phyloP scores from a whole-genome alignment of 2,888 invertebrate species.

The Sinelater perroti region DNA sequence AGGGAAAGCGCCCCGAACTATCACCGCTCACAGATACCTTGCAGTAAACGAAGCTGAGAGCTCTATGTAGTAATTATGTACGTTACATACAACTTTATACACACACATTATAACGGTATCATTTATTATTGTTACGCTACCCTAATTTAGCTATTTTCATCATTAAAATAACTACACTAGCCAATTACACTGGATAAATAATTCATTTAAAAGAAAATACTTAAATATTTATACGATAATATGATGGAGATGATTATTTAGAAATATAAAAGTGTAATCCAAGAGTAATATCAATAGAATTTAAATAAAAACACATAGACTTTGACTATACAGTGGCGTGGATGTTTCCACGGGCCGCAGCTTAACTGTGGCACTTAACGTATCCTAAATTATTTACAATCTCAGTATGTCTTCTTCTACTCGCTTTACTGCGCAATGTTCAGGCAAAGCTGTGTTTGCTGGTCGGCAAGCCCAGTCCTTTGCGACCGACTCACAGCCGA shows the following conservation, averaged over 20 bases:
- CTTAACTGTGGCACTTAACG: slow-evolving; percentile 15
- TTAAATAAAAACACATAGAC: slow-evolving; percentile 33
- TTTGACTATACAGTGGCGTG: slow-evolving; percentile 31
- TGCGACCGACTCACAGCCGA: neutral
- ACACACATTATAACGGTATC: slow-evolving; percentile 26
- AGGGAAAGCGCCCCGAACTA: neutral
- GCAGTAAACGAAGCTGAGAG: slow-evolving; percentile 19
- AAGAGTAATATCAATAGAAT: slow-evolving; percentile 23
- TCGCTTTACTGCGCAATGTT: slow-evolving; percentile 2
- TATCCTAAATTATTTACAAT: slow-evolving; percentile 27
- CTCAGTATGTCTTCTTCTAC: slow-evolving; percentile 13
- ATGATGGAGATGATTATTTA: slow-evolving; percentile 22
- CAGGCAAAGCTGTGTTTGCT: slow-evolving; percentile 6
- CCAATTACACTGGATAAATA: slow-evolving; percentile 32
- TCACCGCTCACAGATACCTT: slow-evolving; percentile 22
- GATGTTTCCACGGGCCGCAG: slow-evolving; percentile 6
- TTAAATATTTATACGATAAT: slow-evolving; percentile 13
- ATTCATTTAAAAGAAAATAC: slow-evolving; percentile 29
- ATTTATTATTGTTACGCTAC: slow-evolving; percentile 21
- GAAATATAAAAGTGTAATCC: slow-evolving; percentile 29
- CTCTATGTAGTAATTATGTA: slow-evolving; percentile 19
- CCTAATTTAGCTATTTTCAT: slow-evolving; percentile 31
- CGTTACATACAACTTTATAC: slow-evolving; percentile 34
- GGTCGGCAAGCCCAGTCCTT: no score
- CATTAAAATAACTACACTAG: slow-evolving; percentile 37